Percentiles rank a stretch among this genome's conserved stretches.
These are phyloP conservation scores for Scartelaos histophorus DNA, from an alignment of 2,113 vertebrate genomes.

Conservation along the genomic window DNA sequence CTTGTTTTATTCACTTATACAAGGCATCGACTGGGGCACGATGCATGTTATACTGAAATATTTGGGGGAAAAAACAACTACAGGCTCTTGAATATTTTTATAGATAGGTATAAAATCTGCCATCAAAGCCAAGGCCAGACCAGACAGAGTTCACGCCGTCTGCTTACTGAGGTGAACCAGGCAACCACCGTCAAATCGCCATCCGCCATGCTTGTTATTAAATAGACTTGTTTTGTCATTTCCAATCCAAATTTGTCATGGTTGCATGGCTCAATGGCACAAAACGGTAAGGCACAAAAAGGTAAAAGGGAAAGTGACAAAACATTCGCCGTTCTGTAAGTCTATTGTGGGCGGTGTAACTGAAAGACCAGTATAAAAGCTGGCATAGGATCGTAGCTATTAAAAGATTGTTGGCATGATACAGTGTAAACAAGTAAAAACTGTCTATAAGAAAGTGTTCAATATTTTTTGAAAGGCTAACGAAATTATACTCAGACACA, in stretches of 20 bases:
- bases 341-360: background rate
- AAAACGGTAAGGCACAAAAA: slow-evolving; percentile 35
- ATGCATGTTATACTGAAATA: no score
- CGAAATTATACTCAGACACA: background rate
- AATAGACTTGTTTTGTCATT: slow-evolving; percentile 70
- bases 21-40: no score
- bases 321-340: slow-evolving; percentile 41
- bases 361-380: background rate
- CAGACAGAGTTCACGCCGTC: slow-evolving; percentile 69
- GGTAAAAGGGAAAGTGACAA: slow-evolving; percentile 33
- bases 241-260: slow-evolving; percentile 77
- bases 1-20: no score
- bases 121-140: slow-evolving; percentile 68
- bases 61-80: no score
- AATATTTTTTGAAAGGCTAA: background rate
- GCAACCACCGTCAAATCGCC: slow-evolving; percentile 69
- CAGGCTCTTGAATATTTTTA: background rate
- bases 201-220: slow-evolving; percentile 72
- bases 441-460: background rate
- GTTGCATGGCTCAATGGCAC: slow-evolving; percentile 58
- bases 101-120: slow-evolving; percentile 51
- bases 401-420: background rate
- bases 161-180: slow-evolving; percentile 69
- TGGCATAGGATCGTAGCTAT: background rate
- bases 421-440: background rate